Conservation (phyloP, 2,888 invertebrate species). For the Latheticus oryzae region DNA sequence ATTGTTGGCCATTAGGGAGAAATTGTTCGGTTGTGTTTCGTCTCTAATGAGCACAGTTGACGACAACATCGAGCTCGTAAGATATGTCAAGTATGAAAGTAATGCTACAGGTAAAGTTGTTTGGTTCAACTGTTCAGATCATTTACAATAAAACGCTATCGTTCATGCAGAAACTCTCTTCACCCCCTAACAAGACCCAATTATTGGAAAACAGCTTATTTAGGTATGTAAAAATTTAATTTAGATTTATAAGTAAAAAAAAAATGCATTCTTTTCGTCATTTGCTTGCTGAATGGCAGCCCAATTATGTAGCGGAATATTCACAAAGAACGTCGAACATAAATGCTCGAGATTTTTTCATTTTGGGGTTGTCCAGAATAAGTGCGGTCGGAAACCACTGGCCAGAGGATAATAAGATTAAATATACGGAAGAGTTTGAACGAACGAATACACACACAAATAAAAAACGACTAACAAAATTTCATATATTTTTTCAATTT, state of each 20-base stretch:
- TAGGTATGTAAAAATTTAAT: no score
- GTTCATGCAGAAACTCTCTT: slow-evolving; percentile 55
- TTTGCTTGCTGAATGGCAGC: slow-evolving; percentile 32
- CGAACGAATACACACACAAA: no score
- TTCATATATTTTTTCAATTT: no score
- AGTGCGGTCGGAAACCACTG: no score
- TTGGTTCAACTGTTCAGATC: slow-evolving; percentile 51
- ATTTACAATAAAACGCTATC: slow-evolving; percentile 55
- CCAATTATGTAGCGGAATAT: slow-evolving; percentile 27
- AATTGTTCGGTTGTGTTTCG: slow-evolving; percentile 38
- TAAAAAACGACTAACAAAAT: no score
- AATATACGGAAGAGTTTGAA: no score
- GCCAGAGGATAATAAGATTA: no score
- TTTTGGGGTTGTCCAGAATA: no score
- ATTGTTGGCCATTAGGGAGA: no score
- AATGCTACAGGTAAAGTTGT: slow-evolving; percentile 50
- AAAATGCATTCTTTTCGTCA: no score
- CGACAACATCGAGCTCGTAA: slow-evolving; percentile 44
- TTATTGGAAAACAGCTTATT: no score
- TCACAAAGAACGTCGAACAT: slow-evolving; percentile 23
- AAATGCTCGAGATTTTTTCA: slow-evolving; percentile 13
- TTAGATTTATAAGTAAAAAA: no score
- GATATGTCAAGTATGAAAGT: slow-evolving; percentile 39
- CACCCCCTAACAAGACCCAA: slow-evolving; percentile 46
- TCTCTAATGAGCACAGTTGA: slow-evolving; percentile 47